Conservation (phyloP, 1,140 invertebrate genomes). For the Rhopalosiphum maidis region DNA sequence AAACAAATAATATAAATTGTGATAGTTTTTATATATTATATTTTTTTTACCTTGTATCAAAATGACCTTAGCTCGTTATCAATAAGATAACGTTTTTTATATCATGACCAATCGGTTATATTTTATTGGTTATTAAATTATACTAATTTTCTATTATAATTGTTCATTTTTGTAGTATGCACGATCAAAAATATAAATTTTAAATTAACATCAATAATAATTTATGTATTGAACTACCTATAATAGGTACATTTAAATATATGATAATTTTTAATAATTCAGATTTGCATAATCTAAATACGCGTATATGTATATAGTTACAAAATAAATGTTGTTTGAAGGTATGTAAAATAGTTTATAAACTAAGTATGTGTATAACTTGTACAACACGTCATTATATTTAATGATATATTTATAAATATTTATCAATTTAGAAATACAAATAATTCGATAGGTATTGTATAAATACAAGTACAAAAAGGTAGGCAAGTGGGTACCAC, state of each 20-base stretch:
- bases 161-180: neutral
- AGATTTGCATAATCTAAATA: neutral
- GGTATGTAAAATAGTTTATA: neutral
- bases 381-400: neutral
- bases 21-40: neutral
- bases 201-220: neutral
- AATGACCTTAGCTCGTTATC: neutral
- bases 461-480: neutral
- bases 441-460: neutral
- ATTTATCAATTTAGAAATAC: neutral
- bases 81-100: neutral
- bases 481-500: too few relatives aligned
- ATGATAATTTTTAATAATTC: neutral
- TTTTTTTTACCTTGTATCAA: neutral
- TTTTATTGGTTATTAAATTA: conserved; percentile 4
- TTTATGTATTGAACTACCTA: too few relatives aligned
- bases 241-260: too few relatives aligned
- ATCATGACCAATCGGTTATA: neutral
- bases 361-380: neutral
- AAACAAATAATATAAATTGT: neutral
- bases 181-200: neutral
- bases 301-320: neutral
- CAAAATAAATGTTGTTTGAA: neutral
- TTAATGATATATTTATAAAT: too few relatives aligned
- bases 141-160: neutral